Conservation (phyloP, 1,140 invertebrate species). For the Drosophila nebulosa region DNA sequence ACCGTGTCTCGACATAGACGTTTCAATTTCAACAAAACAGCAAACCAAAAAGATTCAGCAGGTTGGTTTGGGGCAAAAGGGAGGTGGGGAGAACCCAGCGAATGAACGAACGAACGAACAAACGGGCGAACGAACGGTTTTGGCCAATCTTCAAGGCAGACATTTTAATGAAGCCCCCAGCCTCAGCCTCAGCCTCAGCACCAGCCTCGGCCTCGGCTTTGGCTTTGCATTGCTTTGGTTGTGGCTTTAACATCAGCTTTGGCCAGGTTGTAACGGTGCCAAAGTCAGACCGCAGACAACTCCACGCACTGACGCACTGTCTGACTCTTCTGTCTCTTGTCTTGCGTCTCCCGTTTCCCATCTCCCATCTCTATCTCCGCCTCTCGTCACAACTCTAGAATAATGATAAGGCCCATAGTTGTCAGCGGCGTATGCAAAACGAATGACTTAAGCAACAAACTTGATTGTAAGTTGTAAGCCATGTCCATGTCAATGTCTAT, state of each 20-base stretch:
- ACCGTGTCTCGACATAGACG: constrained; percentile 54
- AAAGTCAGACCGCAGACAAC: constrained; percentile 46
- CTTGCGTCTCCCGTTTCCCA: background rate
- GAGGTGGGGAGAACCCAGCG: background rate
- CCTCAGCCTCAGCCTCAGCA: constrained; percentile 4
- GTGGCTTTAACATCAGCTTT: constrained; percentile 3
- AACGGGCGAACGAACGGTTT: constrained; percentile 23
- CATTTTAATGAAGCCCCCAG: constrained; percentile 75
- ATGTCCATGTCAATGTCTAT: constrained; percentile 32
- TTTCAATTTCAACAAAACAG: constrained; percentile 66
- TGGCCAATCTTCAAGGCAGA: constrained; percentile 58
- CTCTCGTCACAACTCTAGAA: background rate
- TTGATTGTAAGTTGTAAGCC: constrained; percentile 29
- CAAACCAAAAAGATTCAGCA: background rate
- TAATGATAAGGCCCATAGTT: constrained; percentile 39
- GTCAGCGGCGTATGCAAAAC: constrained; percentile 43
- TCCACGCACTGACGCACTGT: constrained; percentile 41
- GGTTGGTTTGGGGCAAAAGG: too few relatives aligned
- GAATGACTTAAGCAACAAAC: constrained; percentile 72
- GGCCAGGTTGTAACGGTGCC: constrained; percentile 47
- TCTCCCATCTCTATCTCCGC: background rate
- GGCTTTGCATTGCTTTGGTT: constrained; percentile 15
- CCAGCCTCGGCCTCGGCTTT: constrained; percentile 27
- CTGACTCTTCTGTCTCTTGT: background rate
- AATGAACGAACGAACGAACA: background rate